Evolutionary conservation across 2,113 vertebrate species (phyloP), one percentile per base, ranked within the genome.

Genomic region (Anas platyrhynchos): DNA sequence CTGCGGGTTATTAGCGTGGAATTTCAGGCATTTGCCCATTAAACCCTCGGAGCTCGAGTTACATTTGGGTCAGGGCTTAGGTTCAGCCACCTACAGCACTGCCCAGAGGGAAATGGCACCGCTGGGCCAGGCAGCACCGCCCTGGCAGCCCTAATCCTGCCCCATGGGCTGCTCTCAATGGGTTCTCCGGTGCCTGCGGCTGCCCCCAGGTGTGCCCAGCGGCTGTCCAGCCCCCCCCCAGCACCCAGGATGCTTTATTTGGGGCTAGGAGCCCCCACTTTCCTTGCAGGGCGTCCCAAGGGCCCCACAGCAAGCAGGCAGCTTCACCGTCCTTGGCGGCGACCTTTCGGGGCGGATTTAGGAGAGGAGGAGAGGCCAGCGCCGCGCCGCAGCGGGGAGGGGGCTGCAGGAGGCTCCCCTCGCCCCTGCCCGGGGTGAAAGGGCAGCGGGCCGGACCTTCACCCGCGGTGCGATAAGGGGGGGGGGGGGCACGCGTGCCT

Each of bases 321-420:
- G 43, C 36, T 43, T 55, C 16, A 54, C 13, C 16, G 86, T 93
- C 96, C 96, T 96, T 96, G 96, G 68, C 32, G 5, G 13, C 36
- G 88, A 96, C 94, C 96, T 96, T 88, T 80, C 0, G 0, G 29
- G 38, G 17, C 2, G 13, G 43, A 75, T 63, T 32, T 13, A 29
- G 65, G 62, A 0, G 2, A 44, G 59, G 71, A 48, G 3, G 41
- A 66, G 68, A 61, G 25, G 25, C 61, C 38, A 73, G 73, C 0
- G 7, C 52, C 8, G 6, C 1, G 32, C 22, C 1, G 11, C 26
- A 31, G 12, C 2, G 1, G 31, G 4, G 11, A 9, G 17, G 55
- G 27, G 36, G 52, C 27, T 11, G 10, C 54, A 27, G 41, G 26
- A 6, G 1, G n/a, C 44, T 43, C 13, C 32, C 5, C 11, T 2